Evolutionary conservation across 2,797 vertebrate species (phyloP), one percentile per base, ranked within the genome.

Genomic region (Peromyscus eremicus): DNA sequence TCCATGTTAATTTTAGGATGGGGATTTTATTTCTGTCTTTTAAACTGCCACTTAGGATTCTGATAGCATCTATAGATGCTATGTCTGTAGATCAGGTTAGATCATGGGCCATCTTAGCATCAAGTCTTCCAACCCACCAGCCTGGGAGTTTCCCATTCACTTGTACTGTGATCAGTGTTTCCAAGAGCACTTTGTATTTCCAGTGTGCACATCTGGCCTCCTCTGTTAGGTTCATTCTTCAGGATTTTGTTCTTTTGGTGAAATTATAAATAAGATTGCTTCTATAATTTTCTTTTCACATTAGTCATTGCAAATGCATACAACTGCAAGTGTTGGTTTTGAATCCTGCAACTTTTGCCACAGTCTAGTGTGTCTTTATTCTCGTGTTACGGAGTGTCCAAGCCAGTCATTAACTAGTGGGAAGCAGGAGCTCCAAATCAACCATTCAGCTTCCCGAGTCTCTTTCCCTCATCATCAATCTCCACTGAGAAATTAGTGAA

Each of bases 241-340:
- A 80, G 3, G 57, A 70, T 77, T 87, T 73, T 75, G 68, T 70
- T 73, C 12, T 73, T 93, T 77, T 66, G 11, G 71, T 85, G 62
- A 7, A 86, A 49, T 57, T 70, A 4, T n/a, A 91, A 60, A 75
- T 79, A 7, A 7, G 77, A n/a, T 80, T 92, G 2, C 82, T 93
- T 82, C 66, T 37, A 60, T 77, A 77, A 62, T 66, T 70, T 89
- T 60, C 85, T 80, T 92, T 94, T 89, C 84, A 49, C 34, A 79
- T 83, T 76, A 27, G 55, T 83, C 32, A 84, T 87, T 77, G 19
- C 52, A 89, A 81, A 82, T 82, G 27, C 37, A 55, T 40, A 88
- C 73, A 89, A 91, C 71, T 81, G 7, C 25, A 73, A 82, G 19
- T 43, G n/a, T 89, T 68, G 19, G 34, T 66, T 68, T 92, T 87